These are phyloP conservation scores for Zhuqinia jingwanae DNA, from an alignment of 2,888 invertebrate species.

Conservation along the genomic window DNA sequence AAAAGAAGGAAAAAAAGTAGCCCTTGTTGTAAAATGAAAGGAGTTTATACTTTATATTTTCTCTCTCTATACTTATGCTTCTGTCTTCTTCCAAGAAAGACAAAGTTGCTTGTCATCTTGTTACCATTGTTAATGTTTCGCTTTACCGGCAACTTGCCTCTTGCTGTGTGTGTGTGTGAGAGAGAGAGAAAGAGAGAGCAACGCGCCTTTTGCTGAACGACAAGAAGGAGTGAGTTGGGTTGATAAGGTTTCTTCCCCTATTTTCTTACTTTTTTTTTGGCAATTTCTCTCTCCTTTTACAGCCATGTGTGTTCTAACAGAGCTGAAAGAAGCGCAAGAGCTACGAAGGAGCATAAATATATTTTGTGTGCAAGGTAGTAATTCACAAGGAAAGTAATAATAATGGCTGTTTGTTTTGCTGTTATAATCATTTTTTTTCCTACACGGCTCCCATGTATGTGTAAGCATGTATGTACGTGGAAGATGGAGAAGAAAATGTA, in stretches of 20 bases:
- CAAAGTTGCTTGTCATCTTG: conserved; percentile 66
- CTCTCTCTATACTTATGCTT: conserved; percentile 26
- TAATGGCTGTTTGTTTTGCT: conserved; percentile 36
- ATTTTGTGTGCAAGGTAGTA: neutral
- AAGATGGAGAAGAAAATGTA: neutral
- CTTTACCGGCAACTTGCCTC: conserved; percentile 46
- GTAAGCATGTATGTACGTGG: neutral
- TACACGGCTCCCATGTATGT: neutral
- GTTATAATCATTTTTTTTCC: conserved; percentile 29
- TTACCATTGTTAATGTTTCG: conserved; percentile 60
- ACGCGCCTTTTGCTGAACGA: neutral
- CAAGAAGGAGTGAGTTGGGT: conserved; percentile 34
- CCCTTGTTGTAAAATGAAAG: conserved; percentile 56
- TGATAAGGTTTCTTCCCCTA: conserved; percentile 51
- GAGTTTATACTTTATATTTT: no score
- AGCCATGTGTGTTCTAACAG: neutral
- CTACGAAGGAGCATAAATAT: neutral
- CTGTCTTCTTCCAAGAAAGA: conserved; percentile 37
- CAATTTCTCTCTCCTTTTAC: neutral
- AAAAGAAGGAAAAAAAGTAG: conserved; percentile 5
- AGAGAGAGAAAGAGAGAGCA: no score
- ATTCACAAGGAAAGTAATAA: conserved; percentile 29
- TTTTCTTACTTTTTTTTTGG: conserved; percentile 1
- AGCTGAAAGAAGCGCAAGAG: neutral
- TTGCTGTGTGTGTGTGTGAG: no score